Evolutionary conservation across 2,113 vertebrate genomes (phyloP), one percentile per base, ranked within the genome.

Genomic region (Notothenia rossii): DNA sequence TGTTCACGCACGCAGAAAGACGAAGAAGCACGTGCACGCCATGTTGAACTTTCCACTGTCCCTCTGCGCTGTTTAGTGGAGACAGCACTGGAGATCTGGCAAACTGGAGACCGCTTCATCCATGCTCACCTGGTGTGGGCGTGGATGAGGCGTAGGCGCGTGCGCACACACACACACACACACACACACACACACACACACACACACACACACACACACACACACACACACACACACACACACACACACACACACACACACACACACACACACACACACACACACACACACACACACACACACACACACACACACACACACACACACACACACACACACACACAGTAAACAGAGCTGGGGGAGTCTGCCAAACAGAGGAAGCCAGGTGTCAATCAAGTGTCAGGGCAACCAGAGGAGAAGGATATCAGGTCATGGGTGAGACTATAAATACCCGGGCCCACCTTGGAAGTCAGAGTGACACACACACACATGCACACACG

Each of bases 381-480:
- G 60, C 56, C 72, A 74, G 7, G 46, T 71, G 86, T 93, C 93
- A 89, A 81, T 92, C 88, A 92, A 87, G 70, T 89, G 90, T 94
- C 93, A 90, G 59, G 51, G 66, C 75, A 54, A 69, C 68, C 80
- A 86, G 43, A 40, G 73, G 74, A 79, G 77, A 79, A 54, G 75
- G 70, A 72, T 74, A 86, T 86, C 85, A 82, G 89, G 86, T 54
- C 68, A 79, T 59, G 66, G 69, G 53, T 88, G 55, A 74, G 68
- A 66, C 86, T 92, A 94, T 84, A 89, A 92, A 94, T 94, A 93
- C 72, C 83, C 46, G 20, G 48, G 63, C 62, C 77, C 79, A 87
- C 79, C 84, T 83, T 90, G 59, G 70, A 75, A 88, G 75, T 72
- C 70, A 79, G 69, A 43, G 71, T 81, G 70, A 13, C 40, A 58